Conservation (phyloP, 2,888 invertebrate genomes). For the Sesia bembeciformis region DNA sequence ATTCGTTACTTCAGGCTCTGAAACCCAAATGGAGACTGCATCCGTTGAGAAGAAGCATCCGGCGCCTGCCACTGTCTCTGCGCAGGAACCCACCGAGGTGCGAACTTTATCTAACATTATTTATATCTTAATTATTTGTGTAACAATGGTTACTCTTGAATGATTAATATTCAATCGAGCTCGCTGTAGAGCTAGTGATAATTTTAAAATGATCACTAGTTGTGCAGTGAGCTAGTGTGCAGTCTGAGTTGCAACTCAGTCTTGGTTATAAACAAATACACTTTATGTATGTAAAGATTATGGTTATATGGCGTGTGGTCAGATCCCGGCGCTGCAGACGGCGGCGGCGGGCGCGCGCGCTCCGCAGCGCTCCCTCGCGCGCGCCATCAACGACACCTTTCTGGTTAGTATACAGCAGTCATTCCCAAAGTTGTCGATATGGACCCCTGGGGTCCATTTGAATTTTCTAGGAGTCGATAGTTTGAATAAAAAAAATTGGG, state of each 20-base stretch:
- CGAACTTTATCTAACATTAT: background rate
- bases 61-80: background rate
- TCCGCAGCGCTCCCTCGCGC: conserved; percentile 36
- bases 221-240: no score
- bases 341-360: conserved; percentile 26
- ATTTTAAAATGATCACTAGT: no score
- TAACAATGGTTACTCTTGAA: no score
- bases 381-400: conserved; percentile 51
- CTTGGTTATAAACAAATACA: background rate
- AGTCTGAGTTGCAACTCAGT: background rate
- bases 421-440: no score
- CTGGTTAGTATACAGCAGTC: conserved; percentile 16
- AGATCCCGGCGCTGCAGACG: conserved; percentile 10
- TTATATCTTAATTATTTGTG: no score
- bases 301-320: background rate
- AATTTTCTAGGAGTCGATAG: no score
- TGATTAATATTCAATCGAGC: no score
- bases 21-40: conserved; percentile 29
- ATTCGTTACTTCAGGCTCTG: conserved; percentile 20
- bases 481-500: no score
- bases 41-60: conserved; percentile 24
- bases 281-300: background rate
- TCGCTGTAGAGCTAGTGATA: no score
- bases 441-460: no score
- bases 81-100: background rate